Conservation (phyloP, 1,140 invertebrate genomes). For the Apis laboriosa region DNA sequence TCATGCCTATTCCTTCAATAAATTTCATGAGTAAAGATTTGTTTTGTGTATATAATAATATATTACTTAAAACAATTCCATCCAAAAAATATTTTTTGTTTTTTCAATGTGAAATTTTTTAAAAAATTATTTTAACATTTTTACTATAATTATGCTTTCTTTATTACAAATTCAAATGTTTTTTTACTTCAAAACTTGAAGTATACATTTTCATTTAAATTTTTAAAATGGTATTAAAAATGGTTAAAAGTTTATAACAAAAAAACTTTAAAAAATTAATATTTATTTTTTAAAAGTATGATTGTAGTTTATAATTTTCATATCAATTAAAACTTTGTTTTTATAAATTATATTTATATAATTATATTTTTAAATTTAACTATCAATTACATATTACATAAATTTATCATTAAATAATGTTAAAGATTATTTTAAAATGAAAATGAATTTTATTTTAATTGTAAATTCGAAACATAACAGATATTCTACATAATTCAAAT, state of each 20-base stretch:
- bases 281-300: neutral
- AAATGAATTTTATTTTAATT: conserved; percentile 22
- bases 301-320: conserved; percentile 10
- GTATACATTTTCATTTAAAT: neutral
- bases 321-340: conserved; percentile 10
- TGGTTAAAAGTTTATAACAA: conserved; percentile 34
- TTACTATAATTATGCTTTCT: neutral
- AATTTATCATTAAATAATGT: conserved; percentile 42
- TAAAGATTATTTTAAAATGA: conserved; percentile 15
- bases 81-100: conserved; percentile 29
- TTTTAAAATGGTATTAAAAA: neutral
- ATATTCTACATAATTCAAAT: neutral
- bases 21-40: conserved; percentile 47
- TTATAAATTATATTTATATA: conserved; percentile 15
- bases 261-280: conserved; percentile 30
- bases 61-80: conserved; percentile 38
- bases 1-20: conserved; percentile 51
- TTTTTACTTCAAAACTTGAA: neutral
- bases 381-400: conserved; percentile 1
- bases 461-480: conserved; percentile 34
- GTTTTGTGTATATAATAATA: conserved; percentile 36
- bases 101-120: neutral
- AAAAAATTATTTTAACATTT: neutral
- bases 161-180: neutral
- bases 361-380: conserved; percentile 9